Evolutionary conservation across 2,113 vertebrate species (phyloP), one percentile per base, ranked within the genome.

Genomic region (Fregata magnificens): DNA sequence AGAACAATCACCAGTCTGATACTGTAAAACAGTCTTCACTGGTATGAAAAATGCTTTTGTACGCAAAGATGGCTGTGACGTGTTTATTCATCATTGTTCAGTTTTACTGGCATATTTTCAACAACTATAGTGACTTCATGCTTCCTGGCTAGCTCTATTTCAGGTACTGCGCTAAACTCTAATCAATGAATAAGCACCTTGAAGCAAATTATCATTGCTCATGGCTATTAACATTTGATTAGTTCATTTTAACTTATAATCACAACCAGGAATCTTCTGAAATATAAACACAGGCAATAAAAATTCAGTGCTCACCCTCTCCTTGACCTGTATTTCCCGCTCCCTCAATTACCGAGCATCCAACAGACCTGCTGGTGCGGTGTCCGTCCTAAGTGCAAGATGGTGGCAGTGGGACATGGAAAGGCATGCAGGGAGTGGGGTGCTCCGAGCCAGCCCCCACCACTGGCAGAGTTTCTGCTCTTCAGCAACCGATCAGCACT

Each of bases 401-500:
- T 0, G 4, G 25, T 69, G 56, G 5, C 36, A 58, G 65, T n/a
- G 29, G 82, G 82, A 55, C 13, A 4, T 4, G n/a, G 47, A 72
- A 26, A 16, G 31, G 16, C 8, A 34, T 2, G 1, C 2, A 5
- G 28, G 45, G 16, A 79, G 24, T 16, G 28, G 19, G 25, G 7
- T 36, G 38, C 42, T 74, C 55, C 6, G 2, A 78, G 70, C 10
- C 28, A 74, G 55, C 38, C 19, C 36, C 28, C 32, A 49, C 21
- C 19, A 18, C 19, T 50, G 32, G 16, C 32, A 90, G 69, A 59
- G 55, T 26, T 90, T 61, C 73, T 92, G 50, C 17, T 88, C 28
- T 58, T 79, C 79, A 34, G 20, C 0, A 0, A 32, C 34, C 1
- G 7, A 20, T 22, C 1, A 5, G 13, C 8, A 2, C 45, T 31